Evolutionary conservation across 2,797 vertebrate genomes (phyloP).

Genomic region (Schizopygopsis pylzovi): DNA sequence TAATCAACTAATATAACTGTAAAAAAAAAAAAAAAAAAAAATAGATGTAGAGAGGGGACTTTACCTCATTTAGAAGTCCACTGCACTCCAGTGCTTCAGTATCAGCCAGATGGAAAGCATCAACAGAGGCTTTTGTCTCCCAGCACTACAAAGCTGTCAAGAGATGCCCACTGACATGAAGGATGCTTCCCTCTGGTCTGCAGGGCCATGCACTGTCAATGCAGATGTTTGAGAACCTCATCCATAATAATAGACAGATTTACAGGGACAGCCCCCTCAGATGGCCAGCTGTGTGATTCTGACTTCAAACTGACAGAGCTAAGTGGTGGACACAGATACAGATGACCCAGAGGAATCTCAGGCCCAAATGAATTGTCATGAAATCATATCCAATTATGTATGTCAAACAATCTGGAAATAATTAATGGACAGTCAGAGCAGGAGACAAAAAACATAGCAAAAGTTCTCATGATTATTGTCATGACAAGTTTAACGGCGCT

Average conservation of each 20-base stretch:
- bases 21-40: not conserved
- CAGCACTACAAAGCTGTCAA: not conserved
- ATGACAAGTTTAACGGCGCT: not conserved
- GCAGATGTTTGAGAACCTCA: slow-evolving; percentile 27
- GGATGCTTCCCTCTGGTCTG: slow-evolving; percentile 6
- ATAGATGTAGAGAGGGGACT: not conserved
- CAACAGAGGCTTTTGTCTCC: slow-evolving; percentile 15
- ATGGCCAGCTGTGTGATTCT: slow-evolving; percentile 7
- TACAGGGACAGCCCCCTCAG: not conserved
- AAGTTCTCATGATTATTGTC: not conserved
- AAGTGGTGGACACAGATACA: not conserved
- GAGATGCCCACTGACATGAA: slow-evolving; percentile 1
- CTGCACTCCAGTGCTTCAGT: not conserved
- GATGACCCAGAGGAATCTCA: slow-evolving; percentile 15
- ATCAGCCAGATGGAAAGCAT: slow-evolving; percentile 22
- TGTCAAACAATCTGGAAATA: slow-evolving; percentile 25
- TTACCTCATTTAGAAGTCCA: not conserved
- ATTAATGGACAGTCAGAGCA: not conserved
- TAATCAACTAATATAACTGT: not conserved
- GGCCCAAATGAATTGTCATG: not conserved
- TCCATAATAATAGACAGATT: not conserved
- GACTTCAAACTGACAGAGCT: not conserved
- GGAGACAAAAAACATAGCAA: not conserved
- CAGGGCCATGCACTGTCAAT: not conserved
- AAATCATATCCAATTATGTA: not conserved